These are phyloP conservation scores for Pangasius krempfi DNA, from an alignment of 2,797 vertebrate genomes.

Conservation along the genomic window DNA sequence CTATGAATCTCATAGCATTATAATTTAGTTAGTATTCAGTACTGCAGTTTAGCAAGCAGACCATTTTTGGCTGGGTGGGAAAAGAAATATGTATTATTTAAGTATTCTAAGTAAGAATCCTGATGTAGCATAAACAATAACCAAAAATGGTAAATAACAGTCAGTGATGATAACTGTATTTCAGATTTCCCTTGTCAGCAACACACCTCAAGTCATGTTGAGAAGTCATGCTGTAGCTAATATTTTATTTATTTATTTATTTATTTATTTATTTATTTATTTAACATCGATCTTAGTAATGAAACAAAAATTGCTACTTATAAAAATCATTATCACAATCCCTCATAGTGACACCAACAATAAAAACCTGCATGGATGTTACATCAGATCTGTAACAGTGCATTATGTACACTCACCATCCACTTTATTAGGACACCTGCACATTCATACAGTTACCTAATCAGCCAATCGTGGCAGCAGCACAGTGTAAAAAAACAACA, in stretches of 20 bases:
- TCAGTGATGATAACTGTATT: background rate
- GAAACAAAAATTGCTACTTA: background rate
- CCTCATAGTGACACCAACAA: background rate
- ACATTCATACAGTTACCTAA: background rate
- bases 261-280: background rate
- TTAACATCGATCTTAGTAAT: background rate
- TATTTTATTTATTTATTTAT: background rate
- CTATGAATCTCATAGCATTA: conserved; percentile 25
- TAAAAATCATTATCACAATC: background rate
- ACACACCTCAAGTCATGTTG: background rate
- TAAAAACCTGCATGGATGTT: background rate
- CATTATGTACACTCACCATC: background rate
- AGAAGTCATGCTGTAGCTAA: background rate
- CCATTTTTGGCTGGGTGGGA: background rate
- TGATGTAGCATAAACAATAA: conserved; percentile 6
- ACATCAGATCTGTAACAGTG: background rate
- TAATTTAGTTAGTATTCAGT: conserved; percentile 4
- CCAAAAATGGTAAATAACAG: background rate
- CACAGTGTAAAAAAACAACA: background rate
- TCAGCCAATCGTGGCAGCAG: background rate
- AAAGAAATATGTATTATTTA: conserved; percentile 17
- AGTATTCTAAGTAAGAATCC: conserved; percentile 21
- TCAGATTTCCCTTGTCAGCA: background rate
- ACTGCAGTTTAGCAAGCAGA: conserved; percentile 5
- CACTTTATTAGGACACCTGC: background rate